These are phyloP conservation scores for Spea multiplicata DNA, from an alignment of 2,113 vertebrate genomes.

Conservation along the genomic window DNA sequence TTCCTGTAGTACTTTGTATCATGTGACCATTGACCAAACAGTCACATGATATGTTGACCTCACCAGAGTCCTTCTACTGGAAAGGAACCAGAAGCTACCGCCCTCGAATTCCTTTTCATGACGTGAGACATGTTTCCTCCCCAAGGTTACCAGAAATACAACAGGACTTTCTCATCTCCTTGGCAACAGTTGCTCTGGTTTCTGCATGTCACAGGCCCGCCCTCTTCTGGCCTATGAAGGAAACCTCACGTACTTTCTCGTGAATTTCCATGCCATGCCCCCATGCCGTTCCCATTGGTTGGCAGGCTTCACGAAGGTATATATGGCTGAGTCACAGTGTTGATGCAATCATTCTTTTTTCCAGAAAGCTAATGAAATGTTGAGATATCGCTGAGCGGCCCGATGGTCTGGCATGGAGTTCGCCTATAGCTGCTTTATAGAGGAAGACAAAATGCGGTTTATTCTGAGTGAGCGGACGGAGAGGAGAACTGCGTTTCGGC, in stretches of 20 bases:
- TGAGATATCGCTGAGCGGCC: not conserved
- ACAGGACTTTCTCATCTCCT: not conserved
- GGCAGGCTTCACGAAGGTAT: not conserved
- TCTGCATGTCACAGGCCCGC: not conserved
- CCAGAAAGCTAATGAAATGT: not conserved
- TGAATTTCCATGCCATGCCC: not conserved
- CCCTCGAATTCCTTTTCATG: too few relatives aligned
- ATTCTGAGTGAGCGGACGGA: not conserved
- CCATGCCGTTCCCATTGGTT: not conserved
- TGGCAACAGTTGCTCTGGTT: not conserved
- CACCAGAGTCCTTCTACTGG: too few relatives aligned
- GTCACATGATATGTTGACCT: too few relatives aligned
- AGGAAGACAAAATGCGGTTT: slow-evolving; percentile 23
- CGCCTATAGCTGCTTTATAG: not conserved
- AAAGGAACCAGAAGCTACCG: too few relatives aligned
- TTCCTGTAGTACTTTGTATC: too few relatives aligned
- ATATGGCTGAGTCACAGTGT: not conserved
- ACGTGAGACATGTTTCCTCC: too few relatives aligned
- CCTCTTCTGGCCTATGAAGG: not conserved
- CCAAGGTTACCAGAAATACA: too few relatives aligned
- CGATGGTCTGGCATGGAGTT: slow-evolving; percentile 32
- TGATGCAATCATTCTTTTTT: not conserved
- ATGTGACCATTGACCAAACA: too few relatives aligned
- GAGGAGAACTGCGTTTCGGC: not conserved
- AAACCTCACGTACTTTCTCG: slow-evolving; percentile 11